Evolutionary conservation across 2,113 vertebrate species (phyloP).

Genomic region (Laterallus jamaicensis): DNA sequence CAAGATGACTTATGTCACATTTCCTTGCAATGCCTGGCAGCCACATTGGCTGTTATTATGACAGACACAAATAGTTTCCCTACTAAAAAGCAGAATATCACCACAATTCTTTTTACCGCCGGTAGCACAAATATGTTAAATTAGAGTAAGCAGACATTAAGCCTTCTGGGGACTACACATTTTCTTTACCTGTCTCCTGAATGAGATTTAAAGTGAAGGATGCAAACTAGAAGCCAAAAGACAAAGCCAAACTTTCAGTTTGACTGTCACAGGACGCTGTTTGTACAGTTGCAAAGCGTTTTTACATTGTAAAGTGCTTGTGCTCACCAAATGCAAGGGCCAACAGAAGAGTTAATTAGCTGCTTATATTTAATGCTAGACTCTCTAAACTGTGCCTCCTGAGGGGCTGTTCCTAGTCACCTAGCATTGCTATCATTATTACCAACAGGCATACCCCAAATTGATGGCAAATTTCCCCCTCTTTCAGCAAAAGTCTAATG

Average conservation of each 20-base stretch:
- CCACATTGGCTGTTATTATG: background rate
- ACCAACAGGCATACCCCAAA: background rate
- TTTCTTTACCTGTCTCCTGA: background rate
- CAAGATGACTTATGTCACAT: background rate
- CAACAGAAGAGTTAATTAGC: background rate
- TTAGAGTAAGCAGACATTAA: background rate
- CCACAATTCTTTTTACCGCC: background rate
- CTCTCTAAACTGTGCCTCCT: background rate
- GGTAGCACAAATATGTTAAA: background rate
- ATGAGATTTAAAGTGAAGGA: background rate
- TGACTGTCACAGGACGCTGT: background rate
- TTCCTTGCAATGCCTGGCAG: background rate
- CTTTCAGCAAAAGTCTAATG: background rate
- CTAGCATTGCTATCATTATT: background rate
- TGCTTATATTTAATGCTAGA: background rate
- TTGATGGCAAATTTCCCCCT: background rate
- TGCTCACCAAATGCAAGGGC: background rate
- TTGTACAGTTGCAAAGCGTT: background rate
- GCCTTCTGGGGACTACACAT: background rate
- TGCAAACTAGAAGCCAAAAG: background rate
- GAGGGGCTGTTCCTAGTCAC: background rate
- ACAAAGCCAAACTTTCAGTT: background rate
- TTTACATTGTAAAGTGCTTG: background rate
- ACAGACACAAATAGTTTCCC: background rate
- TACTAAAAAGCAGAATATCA: background rate